Conservation (phyloP, 2,113 vertebrate species). For the Chionis minor region DNA sequence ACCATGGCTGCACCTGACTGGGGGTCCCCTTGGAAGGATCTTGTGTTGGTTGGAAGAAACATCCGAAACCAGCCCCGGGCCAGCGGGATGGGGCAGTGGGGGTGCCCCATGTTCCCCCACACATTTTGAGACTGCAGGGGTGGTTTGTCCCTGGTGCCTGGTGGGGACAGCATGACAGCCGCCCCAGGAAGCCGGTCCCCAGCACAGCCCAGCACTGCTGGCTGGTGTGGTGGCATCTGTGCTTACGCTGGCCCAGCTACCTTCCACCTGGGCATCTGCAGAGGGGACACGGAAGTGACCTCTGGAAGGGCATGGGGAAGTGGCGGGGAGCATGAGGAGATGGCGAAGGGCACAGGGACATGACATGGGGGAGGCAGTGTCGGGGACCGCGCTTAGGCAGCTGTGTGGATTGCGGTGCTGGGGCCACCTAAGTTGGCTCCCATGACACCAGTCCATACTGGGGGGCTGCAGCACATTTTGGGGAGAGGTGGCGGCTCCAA, state of each 20-base stretch:
- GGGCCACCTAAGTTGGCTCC: not conserved
- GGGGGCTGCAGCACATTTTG: fast-evolving
- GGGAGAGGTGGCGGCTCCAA: fast-evolving
- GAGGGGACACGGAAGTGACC: not conserved
- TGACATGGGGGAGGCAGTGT: not conserved
- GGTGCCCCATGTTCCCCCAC: not conserved
- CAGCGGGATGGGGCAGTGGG: not conserved
- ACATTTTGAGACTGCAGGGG: not conserved
- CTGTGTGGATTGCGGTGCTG: not conserved
- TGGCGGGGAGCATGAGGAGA: not conserved
- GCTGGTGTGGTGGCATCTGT: not conserved
- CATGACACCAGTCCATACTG: not conserved
- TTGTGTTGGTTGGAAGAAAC: not conserved
- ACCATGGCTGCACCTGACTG: not conserved
- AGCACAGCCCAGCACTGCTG: not conserved
- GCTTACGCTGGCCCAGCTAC: not conserved
- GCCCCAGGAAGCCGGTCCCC: not conserved
- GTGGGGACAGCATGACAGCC: not conserved
- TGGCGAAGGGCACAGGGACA: not conserved
- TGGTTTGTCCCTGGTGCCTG: not conserved
- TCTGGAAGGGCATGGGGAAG: not conserved
- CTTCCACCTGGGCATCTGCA: not conserved
- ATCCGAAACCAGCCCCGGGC: not conserved
- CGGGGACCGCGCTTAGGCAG: not conserved
- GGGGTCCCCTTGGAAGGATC: not conserved